Percentiles rank a stretch among this genome's conserved stretches.
phyloP scores from a whole-genome alignment of 1,140 invertebrate genomes.

The Frieseomelitta varia region DNA sequence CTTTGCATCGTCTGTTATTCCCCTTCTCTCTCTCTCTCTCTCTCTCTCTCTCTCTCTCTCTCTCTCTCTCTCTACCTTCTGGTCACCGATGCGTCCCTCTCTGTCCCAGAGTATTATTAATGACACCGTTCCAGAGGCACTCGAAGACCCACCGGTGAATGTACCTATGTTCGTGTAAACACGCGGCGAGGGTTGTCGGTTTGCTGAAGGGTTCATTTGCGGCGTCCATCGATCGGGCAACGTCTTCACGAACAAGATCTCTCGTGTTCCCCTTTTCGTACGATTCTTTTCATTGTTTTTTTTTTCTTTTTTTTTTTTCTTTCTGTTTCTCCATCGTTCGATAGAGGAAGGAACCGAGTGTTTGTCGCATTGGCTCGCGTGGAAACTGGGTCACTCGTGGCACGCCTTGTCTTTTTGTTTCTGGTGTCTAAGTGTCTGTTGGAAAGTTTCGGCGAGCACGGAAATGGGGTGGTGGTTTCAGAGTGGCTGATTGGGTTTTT shows the following conservation, averaged over 20 bases:
- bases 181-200: constrained; percentile 12
- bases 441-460: no score
- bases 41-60: constrained; percentile 2
- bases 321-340: no score
- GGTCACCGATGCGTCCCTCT: constrained; percentile 2
- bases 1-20: constrained; percentile 5
- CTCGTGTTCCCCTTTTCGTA: no score
- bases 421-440: background rate
- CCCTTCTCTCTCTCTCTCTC: constrained; percentile 30
- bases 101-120: constrained; percentile 56
- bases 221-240: no score
- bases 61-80: constrained; percentile 3
- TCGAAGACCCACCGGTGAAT: constrained; percentile 19
- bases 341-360: no score
- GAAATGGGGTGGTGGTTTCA: no score
- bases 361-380: no score
- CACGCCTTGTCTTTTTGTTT: background rate
- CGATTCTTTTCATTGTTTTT: background rate
- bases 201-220: background rate
- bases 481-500: no score
- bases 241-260: background rate
- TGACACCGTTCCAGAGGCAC: constrained; percentile 29
- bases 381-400: background rate
- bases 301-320: background rate
- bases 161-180: constrained; percentile 17